Conservation (phyloP, 2,888 invertebrate species). For the Sussaba pulchella region DNA sequence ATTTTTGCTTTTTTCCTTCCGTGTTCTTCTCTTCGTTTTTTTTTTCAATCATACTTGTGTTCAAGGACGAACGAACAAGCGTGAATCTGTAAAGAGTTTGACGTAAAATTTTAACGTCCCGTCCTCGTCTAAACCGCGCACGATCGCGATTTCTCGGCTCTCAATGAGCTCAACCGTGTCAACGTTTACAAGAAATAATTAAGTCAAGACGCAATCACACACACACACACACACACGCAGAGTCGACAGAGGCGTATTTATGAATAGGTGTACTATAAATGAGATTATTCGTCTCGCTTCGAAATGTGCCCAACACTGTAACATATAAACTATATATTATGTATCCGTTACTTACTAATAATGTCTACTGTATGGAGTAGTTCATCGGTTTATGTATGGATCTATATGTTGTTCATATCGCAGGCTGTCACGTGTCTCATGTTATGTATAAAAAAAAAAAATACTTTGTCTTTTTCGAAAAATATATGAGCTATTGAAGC, state of each 20-base stretch:
- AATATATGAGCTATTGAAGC: conserved; percentile 55
- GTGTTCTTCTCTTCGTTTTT: too few species aligned
- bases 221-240: conserved; percentile 12
- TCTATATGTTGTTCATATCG: conserved; percentile 60
- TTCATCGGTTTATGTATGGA: conserved; percentile 56
- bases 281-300: conserved; percentile 55
- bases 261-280: conserved; percentile 57
- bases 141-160: conserved; percentile 9
- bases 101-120: conserved; percentile 27
- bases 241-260: conserved; percentile 46
- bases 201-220: conserved; percentile 24
- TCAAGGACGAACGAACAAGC: conserved; percentile 32
- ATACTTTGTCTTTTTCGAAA: conserved; percentile 55
- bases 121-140: background rate
- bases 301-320: conserved; percentile 58
- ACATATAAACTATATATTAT: conserved; percentile 51
- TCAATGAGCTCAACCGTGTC: conserved; percentile 38
- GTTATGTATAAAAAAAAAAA: conserved; percentile 61
- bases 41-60: conserved; percentile 31
- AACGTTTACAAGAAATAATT: conserved; percentile 31
- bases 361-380: conserved; percentile 51
- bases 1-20: background rate
- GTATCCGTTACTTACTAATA: conserved; percentile 59
- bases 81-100: conserved; percentile 44
- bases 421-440: conserved; percentile 65